Base-by-base conservation (phyloP, 1,140 invertebrate genomes). In the Coptotermes formosanus region DNA sequence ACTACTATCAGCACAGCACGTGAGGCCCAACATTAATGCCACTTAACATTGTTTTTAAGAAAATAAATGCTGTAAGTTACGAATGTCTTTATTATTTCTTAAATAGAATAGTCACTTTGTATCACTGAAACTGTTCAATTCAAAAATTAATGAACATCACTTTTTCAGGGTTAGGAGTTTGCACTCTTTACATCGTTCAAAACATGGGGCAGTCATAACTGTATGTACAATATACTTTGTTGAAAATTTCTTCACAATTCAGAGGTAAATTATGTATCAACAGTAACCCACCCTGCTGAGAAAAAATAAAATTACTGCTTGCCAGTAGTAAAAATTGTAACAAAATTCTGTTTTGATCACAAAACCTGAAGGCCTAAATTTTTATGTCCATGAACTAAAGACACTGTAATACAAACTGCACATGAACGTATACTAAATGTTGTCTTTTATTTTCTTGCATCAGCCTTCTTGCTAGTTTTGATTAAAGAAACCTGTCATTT, bases 251-350 rank as follows among this genome's bases (percentile, higher is more conserved):
- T 55, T 55, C 52, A 19, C 21, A 55, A 55, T 12, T 55, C 4
- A 55, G 19, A 21, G 38, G 19, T 16, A 75, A 7, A n/a, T 75
- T n/a, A 12, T 14, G n/a, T 75, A n/a, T n/a, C n/a, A 75, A 75
- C 64, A 75, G n/a, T 75, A 30, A n/a, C 64, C 64, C 64, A 75
- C 6, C 64, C 2, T 75, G 64, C 64, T 30, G 16, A 75, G 64
- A 75, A 75, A 75, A 75, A 75, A n/a, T 11, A 75, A 75, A 75
- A 75, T 75, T 75, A 75, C n/a, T 75, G 64, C 64, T 75, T 30
- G 19, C 6, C 11, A 4, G 2, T 75, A 9, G 4, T 6, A 75
- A 64, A 64, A 64, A 23, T 7, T 16, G 8, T 3, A 16, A 16
- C 59, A 64, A 7, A 8, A 25, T 75, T 30, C n/a, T 75, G n/a